Evolutionary conservation across 2,113 vertebrate genomes (phyloP), one percentile per base, ranked within the genome.

Genomic region (Guaruba guarouba): DNA sequence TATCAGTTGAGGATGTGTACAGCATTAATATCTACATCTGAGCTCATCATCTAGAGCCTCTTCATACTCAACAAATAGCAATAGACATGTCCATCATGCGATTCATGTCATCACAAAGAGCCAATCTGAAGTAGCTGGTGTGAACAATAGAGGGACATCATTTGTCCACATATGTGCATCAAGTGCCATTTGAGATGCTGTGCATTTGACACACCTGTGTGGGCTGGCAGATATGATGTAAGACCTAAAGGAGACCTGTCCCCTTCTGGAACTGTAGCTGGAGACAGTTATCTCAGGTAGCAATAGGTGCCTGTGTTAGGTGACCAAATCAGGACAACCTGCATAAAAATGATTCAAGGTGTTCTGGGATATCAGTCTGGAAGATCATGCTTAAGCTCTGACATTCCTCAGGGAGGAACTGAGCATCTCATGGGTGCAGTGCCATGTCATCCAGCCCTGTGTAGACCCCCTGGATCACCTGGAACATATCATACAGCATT

Each of bases 121-220:
- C 6, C 16, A 55, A 23, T 37, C 61, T 46, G 1, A 70, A 90
- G 62, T 13, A 35, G 55, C 6, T 41, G 31, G 2, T 61, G 52
- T 43, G 61, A 85, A 20, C 28, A 24, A 8, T 33, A 43, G 77
- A 74, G 12, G 5, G 51, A 6, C 63, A 22, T 41, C 1, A 9
- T 39, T 77, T 85, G 37, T 76, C 35, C 70, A 27, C 31, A 19
- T 0, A 0, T 22, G 18, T 2, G 4, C 24, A 52, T 33, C 15
- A 31, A 74, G 22, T 54, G 28, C 39, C 29, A 15, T 54, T 82
- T 91, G 63, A 80, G 71, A 37, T 73, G 35, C 39, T 66, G n/a
- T 41, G 33, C 5, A 2, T 80, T 74, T 86, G 41, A 33, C 54
- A 69, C 8, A 41, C 7, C 15, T 84, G 22, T 8, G 23, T 17